A percentile compares a stretch with the other conserved stretches of the same genome.
These are phyloP conservation scores for Vulpes vulpes DNA, from an alignment of 2,113 vertebrate genomes.

Conservation along the genomic window DNA sequence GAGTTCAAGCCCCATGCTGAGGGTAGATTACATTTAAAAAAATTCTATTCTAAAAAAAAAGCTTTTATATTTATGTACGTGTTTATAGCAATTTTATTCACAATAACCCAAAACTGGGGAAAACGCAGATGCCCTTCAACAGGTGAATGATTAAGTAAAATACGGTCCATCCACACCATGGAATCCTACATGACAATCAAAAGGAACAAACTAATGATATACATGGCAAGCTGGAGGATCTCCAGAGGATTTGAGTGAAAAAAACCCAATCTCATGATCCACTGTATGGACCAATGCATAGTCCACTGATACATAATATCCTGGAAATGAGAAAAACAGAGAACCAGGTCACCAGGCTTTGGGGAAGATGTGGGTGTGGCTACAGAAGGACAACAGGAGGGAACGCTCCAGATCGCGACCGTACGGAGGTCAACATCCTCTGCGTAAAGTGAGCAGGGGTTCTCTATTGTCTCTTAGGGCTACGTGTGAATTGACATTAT, in stretches of 20 bases:
- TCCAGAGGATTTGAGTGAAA: not conserved
- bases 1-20: not conserved
- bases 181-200: fast-evolving
- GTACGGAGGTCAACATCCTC: fast-evolving
- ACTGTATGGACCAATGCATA: fast-evolving
- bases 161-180: fast-evolving
- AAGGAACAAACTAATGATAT: fast-evolving
- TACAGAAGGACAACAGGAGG: not conserved
- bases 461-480: not conserved
- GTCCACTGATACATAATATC: not conserved
- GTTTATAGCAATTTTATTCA: not conserved
- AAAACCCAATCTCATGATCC: not conserved
- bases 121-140: not conserved
- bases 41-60: too few species aligned
- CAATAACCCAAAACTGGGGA: not conserved
- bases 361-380: not conserved
- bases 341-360: not conserved
- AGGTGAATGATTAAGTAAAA: too few species aligned
- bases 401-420: fast-evolving
- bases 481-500: fast-evolving
- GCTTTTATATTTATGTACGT: not conserved
- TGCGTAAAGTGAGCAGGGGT: fast-evolving
- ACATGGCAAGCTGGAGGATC: fast-evolving
- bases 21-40: not conserved
- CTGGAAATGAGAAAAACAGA: not conserved